Conservation (phyloP, 1,140 invertebrate genomes). For the Venturia canescens region DNA sequence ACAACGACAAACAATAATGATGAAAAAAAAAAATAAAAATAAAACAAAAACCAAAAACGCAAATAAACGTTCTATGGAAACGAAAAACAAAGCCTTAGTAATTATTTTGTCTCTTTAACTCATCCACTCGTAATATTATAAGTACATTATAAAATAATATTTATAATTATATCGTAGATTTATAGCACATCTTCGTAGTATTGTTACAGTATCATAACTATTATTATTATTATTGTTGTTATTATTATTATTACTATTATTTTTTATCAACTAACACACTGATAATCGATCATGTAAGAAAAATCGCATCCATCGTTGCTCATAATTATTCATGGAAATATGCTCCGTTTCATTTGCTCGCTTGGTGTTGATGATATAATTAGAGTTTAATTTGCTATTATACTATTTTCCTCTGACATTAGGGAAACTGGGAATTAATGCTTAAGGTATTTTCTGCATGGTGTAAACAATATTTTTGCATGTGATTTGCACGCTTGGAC, state of each 20-base stretch:
- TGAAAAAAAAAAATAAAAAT: constrained; percentile 50
- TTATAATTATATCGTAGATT: constrained; percentile 49
- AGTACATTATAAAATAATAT: constrained; percentile 33
- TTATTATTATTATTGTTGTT: background rate
- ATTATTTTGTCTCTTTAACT: constrained; percentile 71
- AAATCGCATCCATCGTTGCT: background rate
- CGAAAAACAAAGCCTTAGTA: constrained; percentile 67
- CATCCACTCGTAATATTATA: constrained; percentile 49
- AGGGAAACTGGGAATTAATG: background rate
- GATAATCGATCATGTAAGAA: background rate
- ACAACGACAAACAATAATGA: background rate
- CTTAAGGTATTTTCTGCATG: background rate
- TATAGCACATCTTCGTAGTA: constrained; percentile 16
- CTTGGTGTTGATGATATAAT: constrained; percentile 59
- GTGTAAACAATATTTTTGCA: background rate
- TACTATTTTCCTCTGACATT: background rate
- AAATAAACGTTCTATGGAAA: constrained; percentile 71
- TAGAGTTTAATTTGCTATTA: background rate
- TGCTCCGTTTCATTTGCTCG: constrained; percentile 53
- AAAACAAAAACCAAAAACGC: constrained; percentile 54
- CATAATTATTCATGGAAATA: constrained; percentile 2
- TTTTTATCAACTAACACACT: background rate
- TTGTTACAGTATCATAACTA: constrained; percentile 3
- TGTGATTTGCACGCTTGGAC: background rate
- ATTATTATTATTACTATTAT: background rate